A percentile compares a stretch with the other conserved stretches of the same genome.
Evolutionary conservation across 1,140 invertebrate species (phyloP).

Genomic region (Cyclina sinensis): DNA sequence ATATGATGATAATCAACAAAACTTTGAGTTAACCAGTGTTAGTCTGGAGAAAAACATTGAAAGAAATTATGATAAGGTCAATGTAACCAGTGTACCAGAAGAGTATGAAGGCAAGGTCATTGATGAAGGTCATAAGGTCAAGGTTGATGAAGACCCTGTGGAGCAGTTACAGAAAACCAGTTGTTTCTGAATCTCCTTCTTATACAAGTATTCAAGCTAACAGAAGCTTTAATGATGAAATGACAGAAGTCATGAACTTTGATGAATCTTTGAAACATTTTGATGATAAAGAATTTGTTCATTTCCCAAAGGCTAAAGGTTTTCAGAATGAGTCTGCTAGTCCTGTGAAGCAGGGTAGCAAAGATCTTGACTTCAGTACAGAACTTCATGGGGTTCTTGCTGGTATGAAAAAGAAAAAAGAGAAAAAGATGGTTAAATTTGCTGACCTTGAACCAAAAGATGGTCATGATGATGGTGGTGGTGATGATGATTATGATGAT

Average conservation of each 20-base stretch:
- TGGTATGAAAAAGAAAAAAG: slow-evolving; percentile 44
- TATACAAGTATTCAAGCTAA: background rate
- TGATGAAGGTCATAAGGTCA: background rate
- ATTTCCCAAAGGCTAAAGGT: background rate
- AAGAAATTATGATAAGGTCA: background rate
- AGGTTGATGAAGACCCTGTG: background rate
- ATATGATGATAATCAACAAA: too few species aligned
- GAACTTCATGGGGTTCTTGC: slow-evolving; percentile 21
- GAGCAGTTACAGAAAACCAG: background rate
- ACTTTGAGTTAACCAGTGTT: background rate
- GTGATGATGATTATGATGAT: slow-evolving; percentile 36
- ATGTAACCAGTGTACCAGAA: background rate
- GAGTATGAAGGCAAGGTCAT: background rate
- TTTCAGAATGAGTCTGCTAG: background rate
- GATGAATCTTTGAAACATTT: slow-evolving; percentile 5
- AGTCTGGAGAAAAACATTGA: background rate
- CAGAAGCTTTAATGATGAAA: background rate
- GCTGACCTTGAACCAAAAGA: slow-evolving; percentile 43
- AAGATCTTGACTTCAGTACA: background rate
- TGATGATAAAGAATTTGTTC: background rate
- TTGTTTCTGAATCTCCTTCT: background rate
- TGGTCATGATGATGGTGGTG: slow-evolving; percentile 28
- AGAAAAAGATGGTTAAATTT: slow-evolving; percentile 58
- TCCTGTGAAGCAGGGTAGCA: background rate
- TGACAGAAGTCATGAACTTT: slow-evolving; percentile 7